Evolutionary conservation across 2,888 invertebrate genomes (phyloP), one percentile per base, ranked within the genome.

Genomic region (Sarcophaga subvicina): DNA sequence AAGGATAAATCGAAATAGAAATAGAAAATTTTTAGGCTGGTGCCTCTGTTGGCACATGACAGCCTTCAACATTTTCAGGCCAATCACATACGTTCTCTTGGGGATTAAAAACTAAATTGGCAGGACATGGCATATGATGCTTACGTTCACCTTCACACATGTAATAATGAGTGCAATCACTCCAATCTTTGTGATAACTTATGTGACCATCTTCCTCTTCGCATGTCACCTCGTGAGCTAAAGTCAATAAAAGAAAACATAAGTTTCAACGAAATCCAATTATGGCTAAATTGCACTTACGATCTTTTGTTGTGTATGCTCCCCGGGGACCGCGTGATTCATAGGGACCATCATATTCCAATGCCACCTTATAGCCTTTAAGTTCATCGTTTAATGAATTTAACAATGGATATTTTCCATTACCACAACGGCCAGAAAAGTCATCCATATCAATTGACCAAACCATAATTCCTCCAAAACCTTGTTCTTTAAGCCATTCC

Each of bases 361-460:
- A 93, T 88, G 95, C 95, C 1, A 98, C 98, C 91, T 96, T 96
- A 93, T 98, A 98, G 27, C 95, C 96, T 78, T 96, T 95, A 17
- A 98, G 94, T 91, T 98, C 98, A 91, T 98, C 96, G 89, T 96
- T 96, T 95, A 98, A 96, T 0, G 98, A 96, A 79, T 96, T 97
- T 86, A 98, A 96, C 69, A 99, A 94, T 0, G 99, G 99, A 93
- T 97, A 99, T 91, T 97, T 98, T 66, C 97, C 98, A 78, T 96
- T 96, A 12, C 98, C 98, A 91, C 99, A 99, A 12, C 96, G 95
- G 12, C 98, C 98, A 88, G 96, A 94, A 94, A 98, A 99, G 93
- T 99, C 99, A 91, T 99, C 99, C 98, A 98, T 94, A 91, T 99
- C 98, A 45, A 98, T 95, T 0, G 98, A 98, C 98, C 98, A 99